Evolutionary conservation across 1,140 invertebrate genomes (phyloP), one percentile per base, ranked within the genome.

Genomic region (Pissodes strobi): DNA sequence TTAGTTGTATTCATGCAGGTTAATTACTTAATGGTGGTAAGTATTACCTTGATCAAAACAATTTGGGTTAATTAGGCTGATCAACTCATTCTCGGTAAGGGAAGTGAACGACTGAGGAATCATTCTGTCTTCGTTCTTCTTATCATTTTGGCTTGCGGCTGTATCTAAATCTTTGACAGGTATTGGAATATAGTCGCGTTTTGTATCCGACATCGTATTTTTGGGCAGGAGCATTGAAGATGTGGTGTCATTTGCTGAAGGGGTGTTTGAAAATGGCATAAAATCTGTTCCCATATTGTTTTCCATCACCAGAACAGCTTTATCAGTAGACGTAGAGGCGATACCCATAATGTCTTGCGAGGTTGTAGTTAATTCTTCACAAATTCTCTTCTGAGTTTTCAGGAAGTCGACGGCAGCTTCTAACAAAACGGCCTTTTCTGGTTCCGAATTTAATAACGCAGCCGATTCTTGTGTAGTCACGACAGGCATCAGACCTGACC

Each of bases 11-110:
- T 25, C 46, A 56, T 39, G 49, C 59, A 61, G 19, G 19, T 48
- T 63, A 53, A 59, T 46, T 53, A 34, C 30, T 64, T 69, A 69
- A 15, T 67, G 60, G 67, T 66, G 65, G 39, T 63, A 63, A 46
- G 53, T 64, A 57, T 84, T 80, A 88, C 86, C 85, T 84, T 88
- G 87, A 80, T 92, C 90, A 73, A 93, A 93, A 76, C 89, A 90
- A 78, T 86, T 91, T 12, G 90, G 89, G 82, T 93, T 92, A 49
- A 93, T 93, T 75, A 92, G 91, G 74, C 87, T 91, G 46, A 93
- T 83, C 57, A 93, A 82, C 80, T 93, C 91, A 75, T 89, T 88
- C 71, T 92, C 90, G 51, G 89, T 90, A 86, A 93, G 90, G 48
- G 88, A 86, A 15, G 88, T 89, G 57, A 93, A 81, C 21, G 90